phyloP scores from a whole-genome alignment of 2,113 vertebrate species.

The Nothocercus nigrocapillus region DNA sequence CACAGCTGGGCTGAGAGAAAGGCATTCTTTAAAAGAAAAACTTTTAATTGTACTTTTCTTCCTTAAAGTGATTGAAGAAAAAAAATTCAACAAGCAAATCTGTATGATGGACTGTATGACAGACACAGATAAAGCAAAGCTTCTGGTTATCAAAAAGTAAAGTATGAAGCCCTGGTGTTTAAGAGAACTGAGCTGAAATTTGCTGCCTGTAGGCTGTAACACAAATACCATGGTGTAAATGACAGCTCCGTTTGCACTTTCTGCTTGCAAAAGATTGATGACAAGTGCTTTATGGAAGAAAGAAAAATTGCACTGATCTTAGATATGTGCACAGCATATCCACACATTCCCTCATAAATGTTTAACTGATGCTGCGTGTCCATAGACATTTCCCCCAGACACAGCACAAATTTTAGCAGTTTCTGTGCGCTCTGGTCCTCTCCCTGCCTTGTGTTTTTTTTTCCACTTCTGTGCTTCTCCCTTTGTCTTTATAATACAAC shows the following conservation, averaged over 20 bases:
- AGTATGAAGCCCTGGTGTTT: constrained; percentile 37
- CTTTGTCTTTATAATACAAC: background rate
- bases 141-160: constrained; percentile 54
- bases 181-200: constrained; percentile 45
- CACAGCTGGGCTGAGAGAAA: background rate
- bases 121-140: constrained; percentile 61
- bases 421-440: background rate
- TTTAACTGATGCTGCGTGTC: constrained; percentile 16
- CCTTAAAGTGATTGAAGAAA: constrained; percentile 37
- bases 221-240: constrained; percentile 33
- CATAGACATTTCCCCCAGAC: background rate
- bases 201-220: constrained; percentile 35
- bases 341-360: constrained; percentile 34
- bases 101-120: constrained; percentile 29
- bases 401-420: background rate
- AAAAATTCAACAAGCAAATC: constrained; percentile 29
- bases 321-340: constrained; percentile 24
- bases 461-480: background rate
- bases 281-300: constrained; percentile 51
- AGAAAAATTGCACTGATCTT: constrained; percentile 43
- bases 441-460: background rate
- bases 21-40: constrained; percentile 37
- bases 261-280: constrained; percentile 65
- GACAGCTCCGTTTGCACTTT: constrained; percentile 72
- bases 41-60: background rate